Conservation (phyloP, 2,113 vertebrate genomes). For the Podiceps cristatus region DNA sequence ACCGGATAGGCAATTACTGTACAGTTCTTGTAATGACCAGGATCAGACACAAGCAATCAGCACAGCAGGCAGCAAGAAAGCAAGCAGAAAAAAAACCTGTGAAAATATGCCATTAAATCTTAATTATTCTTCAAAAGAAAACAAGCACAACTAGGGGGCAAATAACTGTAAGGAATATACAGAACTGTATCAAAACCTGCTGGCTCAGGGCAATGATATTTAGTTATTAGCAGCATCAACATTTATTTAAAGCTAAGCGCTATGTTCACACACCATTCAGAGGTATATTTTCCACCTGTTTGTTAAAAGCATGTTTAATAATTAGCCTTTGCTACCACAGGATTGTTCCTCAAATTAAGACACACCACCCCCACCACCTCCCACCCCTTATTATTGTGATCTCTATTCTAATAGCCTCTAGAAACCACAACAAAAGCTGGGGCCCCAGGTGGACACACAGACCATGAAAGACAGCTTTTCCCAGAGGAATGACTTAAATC, state of each 20-base stretch:
- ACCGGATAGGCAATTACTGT: constrained; percentile 84
- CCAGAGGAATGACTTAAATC: not conserved
- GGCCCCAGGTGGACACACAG: not conserved
- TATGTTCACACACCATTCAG: constrained; percentile 12
- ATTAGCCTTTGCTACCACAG: not conserved
- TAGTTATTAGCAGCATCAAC: constrained; percentile 48
- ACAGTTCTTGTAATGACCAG: constrained; percentile 80
- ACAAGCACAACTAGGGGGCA: constrained; percentile 79
- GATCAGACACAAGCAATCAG: constrained; percentile 78
- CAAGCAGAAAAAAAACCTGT: constrained; percentile 75
- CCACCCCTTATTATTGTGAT: not conserved
- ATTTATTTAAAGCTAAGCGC: constrained; percentile 67
- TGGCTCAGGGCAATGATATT: constrained; percentile 67
- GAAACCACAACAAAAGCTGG: not conserved
- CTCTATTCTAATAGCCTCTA: not conserved
- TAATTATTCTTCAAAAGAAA: constrained; percentile 88
- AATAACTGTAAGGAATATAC: constrained; percentile 75
- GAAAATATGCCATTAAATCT: constrained; percentile 84
- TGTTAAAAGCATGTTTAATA: not conserved
- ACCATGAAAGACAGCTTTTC: not conserved
- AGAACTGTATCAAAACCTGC: constrained; percentile 68
- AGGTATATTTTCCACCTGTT: not conserved
- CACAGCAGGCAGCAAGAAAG: constrained; percentile 80
- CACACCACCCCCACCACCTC: accelerated
- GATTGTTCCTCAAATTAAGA: not conserved